Conservation (phyloP, 2,888 invertebrate species). For the Branchellion lobata region DNA sequence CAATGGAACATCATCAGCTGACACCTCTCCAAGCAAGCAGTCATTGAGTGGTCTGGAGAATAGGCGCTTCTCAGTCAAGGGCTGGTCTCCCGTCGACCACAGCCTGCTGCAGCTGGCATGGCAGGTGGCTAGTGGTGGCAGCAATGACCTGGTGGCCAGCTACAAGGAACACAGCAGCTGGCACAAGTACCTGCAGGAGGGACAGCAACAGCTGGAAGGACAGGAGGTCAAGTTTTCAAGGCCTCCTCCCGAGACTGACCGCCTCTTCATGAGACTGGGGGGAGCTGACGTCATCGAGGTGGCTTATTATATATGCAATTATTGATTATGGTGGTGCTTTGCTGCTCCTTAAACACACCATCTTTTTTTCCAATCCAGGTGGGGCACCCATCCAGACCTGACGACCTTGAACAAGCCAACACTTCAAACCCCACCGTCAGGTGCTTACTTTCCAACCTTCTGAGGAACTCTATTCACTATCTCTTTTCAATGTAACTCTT, state of each 20-base stretch:
- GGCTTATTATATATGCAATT: background rate
- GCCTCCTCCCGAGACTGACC: slow-evolving; percentile 58
- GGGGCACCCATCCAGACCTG: slow-evolving; percentile 60
- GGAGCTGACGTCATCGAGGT: slow-evolving; percentile 61
- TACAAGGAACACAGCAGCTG: too few species aligned
- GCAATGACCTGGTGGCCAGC: too few species aligned
- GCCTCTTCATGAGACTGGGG: slow-evolving; percentile 61
- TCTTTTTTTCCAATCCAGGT: slow-evolving; percentile 46
- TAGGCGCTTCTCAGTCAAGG: slow-evolving; percentile 50
- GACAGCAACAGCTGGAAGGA: slow-evolving; percentile 61
- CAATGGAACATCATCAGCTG: background rate
- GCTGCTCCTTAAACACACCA: background rate
- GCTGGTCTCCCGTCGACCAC: slow-evolving; percentile 55
- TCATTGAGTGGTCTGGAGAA: slow-evolving; percentile 50
- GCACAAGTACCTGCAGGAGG: slow-evolving; percentile 70
- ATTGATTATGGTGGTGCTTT: background rate
- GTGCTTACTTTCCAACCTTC: too few species aligned
- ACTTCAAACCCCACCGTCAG: background rate
- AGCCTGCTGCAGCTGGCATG: slow-evolving; percentile 55
- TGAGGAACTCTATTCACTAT: too few species aligned
- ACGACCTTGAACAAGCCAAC: slow-evolving; percentile 30
- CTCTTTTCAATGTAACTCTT: too few species aligned
- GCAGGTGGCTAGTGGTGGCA: slow-evolving; percentile 48
- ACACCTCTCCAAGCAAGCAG: slow-evolving; percentile 53
- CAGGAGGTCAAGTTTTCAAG: slow-evolving; percentile 57